Percentiles rank a stretch among this genome's conserved stretches.
These are phyloP conservation scores for Poliocrania exsul DNA, from an alignment of 2,797 vertebrate genomes.

Conservation along the genomic window DNA sequence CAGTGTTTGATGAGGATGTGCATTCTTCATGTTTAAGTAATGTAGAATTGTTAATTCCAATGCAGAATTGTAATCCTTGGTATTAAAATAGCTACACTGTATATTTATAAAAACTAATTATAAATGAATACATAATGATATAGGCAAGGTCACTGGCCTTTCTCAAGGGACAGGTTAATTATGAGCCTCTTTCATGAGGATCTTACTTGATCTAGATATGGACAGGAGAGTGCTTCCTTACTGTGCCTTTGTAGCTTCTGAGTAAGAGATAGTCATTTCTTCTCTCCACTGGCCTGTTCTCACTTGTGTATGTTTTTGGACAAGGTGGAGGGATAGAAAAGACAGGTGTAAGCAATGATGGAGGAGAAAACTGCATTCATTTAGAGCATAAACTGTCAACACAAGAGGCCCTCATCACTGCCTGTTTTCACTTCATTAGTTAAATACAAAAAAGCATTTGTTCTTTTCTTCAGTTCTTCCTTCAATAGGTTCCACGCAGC, in stretches of 20 bases:
- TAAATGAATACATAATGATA: background rate
- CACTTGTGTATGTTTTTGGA: background rate
- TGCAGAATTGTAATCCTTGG: background rate
- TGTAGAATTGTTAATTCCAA: background rate
- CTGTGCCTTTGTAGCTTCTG: background rate
- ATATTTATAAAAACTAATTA: slow-evolving; percentile 13
- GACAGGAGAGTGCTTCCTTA: background rate
- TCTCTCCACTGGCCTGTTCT: background rate
- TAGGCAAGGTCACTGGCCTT: background rate
- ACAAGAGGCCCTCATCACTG: background rate
- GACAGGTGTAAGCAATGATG: background rate
- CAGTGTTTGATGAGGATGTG: background rate
- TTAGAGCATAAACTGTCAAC: background rate
- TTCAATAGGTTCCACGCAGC: background rate
- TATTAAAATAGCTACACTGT: slow-evolving; percentile 2
- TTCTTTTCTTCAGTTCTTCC: background rate
- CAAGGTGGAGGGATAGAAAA: background rate
- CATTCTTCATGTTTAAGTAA: background rate
- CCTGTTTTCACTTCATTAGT: background rate
- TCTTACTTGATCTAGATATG: background rate
- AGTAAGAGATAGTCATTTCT: background rate
- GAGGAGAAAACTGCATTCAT: background rate
- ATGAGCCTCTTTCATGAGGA: background rate
- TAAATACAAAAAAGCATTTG: background rate
- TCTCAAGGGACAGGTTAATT: background rate